phyloP scores from a whole-genome alignment of 2,113 vertebrate species.

The Chiloscyllium plagiosum region DNA sequence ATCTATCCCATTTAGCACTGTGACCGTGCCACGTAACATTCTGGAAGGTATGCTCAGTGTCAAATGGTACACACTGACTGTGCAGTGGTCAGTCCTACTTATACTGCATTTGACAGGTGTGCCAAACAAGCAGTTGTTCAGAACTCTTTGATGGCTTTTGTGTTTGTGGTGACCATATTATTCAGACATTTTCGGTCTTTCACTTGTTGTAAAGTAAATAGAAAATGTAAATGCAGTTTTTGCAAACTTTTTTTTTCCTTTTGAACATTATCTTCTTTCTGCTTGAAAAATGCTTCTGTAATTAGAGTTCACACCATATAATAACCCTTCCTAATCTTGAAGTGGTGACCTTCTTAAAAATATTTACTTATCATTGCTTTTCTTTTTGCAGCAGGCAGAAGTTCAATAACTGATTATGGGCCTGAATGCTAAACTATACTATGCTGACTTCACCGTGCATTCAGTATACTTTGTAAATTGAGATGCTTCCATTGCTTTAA shows the following conservation, averaged over 20 bases:
- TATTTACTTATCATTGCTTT: background rate
- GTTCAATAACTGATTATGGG: conserved; percentile 58
- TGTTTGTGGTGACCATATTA: background rate
- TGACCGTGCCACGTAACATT: no score
- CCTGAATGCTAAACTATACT: conserved; percentile 54
- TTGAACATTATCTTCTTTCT: background rate
- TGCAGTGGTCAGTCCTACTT: no score
- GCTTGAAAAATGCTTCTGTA: background rate
- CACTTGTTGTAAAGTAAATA: background rate
- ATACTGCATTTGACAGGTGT: background rate
- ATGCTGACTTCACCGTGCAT: conserved; percentile 51
- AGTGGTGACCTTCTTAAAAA: background rate
- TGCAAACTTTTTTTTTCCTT: background rate
- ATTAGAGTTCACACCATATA: background rate
- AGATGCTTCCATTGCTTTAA: conserved; percentile 60
- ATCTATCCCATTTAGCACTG: no score
- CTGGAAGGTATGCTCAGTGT: no score
- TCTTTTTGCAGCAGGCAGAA: conserved; percentile 41
- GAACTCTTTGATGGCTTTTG: background rate
- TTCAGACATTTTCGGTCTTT: background rate
- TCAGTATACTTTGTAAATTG: conserved; percentile 60
- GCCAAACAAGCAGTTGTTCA: background rate
- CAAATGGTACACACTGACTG: no score
- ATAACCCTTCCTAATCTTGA: background rate
- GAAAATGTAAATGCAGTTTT: background rate